Base-by-base conservation (phyloP, 2,797 vertebrate species). In the Syngnathus acus region DNA sequence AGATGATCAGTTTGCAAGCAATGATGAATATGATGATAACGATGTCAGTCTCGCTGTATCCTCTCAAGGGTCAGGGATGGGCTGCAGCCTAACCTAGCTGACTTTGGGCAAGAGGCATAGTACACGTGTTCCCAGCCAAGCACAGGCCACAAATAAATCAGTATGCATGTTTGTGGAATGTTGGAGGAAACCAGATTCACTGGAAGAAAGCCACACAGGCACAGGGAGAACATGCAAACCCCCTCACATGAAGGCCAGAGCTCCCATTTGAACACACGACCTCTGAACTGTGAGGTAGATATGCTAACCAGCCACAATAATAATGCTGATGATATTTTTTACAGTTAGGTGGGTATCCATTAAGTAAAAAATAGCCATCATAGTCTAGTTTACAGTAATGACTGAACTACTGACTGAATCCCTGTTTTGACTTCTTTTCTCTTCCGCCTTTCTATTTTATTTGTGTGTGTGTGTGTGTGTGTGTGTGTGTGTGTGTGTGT, bases 381-480 rank as follows among this genome's bases (percentile, higher is more conserved):
- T 21, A 21, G 39, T 61, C 19, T 21, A 42, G 26, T 37, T 42
- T 19, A 39, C 17, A 61, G 38, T 40, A 19, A 39, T n/a, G 19
- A n/a, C n/a, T n/a, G 60, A 62, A 62, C 16, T 58, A 14, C 32
- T 58, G 16, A 58, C 32, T 38, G 9, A 58, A 58, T 58, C 26
- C 16, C 14, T 57, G 11, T 37, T 32, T 26, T 5, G 54, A 37
- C 23, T 16, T 32, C 21, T n/a, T 54, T 19, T 32, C 9, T 55
- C 48, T 50, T n/a, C 38, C 37, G 7, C 19, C 14, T 2, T 61
- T 19, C n/a, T 11, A 32, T 42, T 40, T 42, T 21, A 9, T n/a
- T 60, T 64, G 13, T 58, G 4, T 65, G n/a, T 47, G 9, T 66
- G 8, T 45, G 19, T 62, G 37, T 61, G 60, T 21, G 19, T 75